Evolutionary conservation across 2,888 invertebrate genomes (phyloP), one percentile per base, ranked within the genome.

Genomic region (Latrodectus elegans): DNA sequence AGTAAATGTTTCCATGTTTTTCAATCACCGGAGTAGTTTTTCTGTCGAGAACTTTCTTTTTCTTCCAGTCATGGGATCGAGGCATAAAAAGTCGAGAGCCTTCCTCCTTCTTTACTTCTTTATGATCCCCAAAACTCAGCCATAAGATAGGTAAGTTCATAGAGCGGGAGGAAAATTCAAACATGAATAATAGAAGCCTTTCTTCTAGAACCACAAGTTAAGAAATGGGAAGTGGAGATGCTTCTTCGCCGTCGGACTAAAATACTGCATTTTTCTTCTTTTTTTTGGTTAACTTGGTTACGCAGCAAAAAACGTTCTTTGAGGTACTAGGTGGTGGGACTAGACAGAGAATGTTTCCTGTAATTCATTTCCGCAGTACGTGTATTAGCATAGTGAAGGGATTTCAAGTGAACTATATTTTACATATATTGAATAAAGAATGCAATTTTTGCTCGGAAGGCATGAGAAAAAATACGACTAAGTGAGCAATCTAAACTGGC

Each of bases 141-240:
- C 75, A 70, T 60, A 82, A 15, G 70, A 38, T 64, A 38, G 15
- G 15, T 38, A 38, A 38, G 38, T 38, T 38, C 38, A 72, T 52
- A 22, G 26, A 38, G 51, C 17, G 55, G 60, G 68, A 15, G 17
- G 70, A 64, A 81, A 75, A 82, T 82, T 82, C 82, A 60, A 60
- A 70, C 82, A 82, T 82, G 82, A 82, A 82, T 82, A 82, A 82
- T 82, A 82, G 82, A 82, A 82, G 55, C 51, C 55, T 60, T 53
- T 81, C 68, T 68, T 64, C 38, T 65, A 68, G 72, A 73, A 74
- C 73, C 74, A n/a, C 67, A 73, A 80, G 52, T 81, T 52, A 53
- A 73, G 38, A 52, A 67, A 38, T 53, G 51, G n/a, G 10, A 12
- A 22, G 38, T 26, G 14, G 14, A 15, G 77, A 12, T 55, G 15